Conservation (phyloP, 2,797 vertebrate genomes). For the Cyprinodon diabolis region DNA sequence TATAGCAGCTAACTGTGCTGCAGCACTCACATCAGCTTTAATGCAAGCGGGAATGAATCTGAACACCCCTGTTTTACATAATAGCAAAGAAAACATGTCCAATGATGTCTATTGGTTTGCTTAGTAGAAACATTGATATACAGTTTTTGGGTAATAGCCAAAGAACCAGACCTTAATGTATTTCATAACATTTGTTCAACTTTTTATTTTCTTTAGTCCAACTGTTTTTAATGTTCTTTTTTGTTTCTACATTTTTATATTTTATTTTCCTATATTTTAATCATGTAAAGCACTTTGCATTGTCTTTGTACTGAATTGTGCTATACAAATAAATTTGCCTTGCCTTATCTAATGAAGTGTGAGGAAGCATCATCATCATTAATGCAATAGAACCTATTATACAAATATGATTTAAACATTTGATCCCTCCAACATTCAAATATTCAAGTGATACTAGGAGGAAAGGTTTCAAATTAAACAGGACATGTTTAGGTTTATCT, state of each 20-base stretch:
- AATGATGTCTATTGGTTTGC: not conserved
- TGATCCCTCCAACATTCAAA: not conserved
- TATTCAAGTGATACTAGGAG: not conserved
- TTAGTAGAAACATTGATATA: not conserved
- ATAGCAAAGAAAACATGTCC: not conserved
- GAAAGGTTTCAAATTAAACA: not conserved
- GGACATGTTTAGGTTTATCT: not conserved
- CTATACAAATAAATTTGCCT: no score
- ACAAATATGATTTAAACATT: not conserved
- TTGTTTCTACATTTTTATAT: no score
- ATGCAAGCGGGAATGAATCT: not conserved
- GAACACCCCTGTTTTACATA: not conserved
- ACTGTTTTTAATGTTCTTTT: no score
- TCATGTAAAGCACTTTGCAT: no score
- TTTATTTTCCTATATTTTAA: no score
- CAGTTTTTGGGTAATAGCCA: no score
- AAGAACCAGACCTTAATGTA: not conserved
- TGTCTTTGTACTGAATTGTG: no score
- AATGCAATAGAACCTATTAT: not conserved
- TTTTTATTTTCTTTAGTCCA: no score
- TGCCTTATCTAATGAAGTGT: not conserved
- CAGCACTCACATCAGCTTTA: not conserved
- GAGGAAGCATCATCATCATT: not conserved
- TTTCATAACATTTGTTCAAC: no score
- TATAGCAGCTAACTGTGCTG: not conserved